A percentile compares a stretch with the other conserved stretches of the same genome.
Conservation (phyloP, 2,797 vertebrate genomes). For the Hippopotamyrus pictus region DNA sequence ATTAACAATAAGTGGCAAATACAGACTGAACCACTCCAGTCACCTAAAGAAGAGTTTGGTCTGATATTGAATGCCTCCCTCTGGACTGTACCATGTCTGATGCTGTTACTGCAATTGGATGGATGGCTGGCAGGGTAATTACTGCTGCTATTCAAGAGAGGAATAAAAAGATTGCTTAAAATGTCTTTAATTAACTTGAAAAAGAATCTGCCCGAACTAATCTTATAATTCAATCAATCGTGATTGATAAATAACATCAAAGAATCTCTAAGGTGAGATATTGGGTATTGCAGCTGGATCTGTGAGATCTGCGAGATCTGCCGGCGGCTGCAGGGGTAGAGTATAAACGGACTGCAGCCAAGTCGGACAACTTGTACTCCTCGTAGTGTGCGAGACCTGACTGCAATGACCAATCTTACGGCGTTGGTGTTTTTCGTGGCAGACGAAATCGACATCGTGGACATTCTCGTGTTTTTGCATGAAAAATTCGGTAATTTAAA, state of each 20-base stretch:
- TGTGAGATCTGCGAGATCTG: too few species aligned
- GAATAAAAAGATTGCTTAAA: background rate
- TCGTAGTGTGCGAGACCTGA: too few species aligned
- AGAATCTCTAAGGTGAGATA: background rate
- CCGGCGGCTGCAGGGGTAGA: too few species aligned
- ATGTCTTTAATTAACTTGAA: background rate
- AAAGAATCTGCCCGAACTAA: background rate
- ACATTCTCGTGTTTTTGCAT: too few species aligned
- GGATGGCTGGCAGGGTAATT: background rate
- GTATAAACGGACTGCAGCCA: too few species aligned
- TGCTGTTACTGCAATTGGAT: background rate
- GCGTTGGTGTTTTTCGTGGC: too few species aligned
- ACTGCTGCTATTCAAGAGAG: background rate
- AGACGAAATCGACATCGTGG: too few species aligned
- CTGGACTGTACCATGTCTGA: background rate
- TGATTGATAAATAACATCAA: background rate
- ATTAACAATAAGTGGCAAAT: background rate
- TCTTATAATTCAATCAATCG: background rate
- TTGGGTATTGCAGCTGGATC: background rate
- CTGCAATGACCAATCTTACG: too few species aligned
- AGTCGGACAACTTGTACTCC: too few species aligned
- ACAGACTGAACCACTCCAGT: background rate
- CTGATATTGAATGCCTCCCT: background rate
- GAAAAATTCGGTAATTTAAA: too few species aligned
- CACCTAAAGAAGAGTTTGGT: background rate